Percentiles rank a stretch among this genome's conserved stretches.
These are phyloP conservation scores for Periophthalmodon schlosseri DNA, from an alignment of 2,113 vertebrate species.

Conservation along the genomic window DNA sequence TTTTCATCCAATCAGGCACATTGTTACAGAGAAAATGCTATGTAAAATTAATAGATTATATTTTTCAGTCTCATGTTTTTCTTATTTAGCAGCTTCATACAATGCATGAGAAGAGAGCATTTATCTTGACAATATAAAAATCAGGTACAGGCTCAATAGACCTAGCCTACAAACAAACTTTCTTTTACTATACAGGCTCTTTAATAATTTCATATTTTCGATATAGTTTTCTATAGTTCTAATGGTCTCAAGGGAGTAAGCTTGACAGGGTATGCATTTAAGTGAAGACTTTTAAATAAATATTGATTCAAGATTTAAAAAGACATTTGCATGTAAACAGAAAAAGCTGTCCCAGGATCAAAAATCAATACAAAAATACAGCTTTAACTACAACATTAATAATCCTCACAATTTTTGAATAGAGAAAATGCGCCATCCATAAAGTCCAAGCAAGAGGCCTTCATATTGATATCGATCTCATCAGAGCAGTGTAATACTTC, in stretches of 20 bases:
- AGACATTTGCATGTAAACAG: background rate
- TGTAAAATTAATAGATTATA: too few species aligned
- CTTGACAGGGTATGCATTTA: background rate
- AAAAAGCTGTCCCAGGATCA: background rate
- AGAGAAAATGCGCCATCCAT: conserved; percentile 7
- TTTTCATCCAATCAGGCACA: too few species aligned
- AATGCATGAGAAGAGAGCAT: too few species aligned
- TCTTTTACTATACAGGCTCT: background rate
- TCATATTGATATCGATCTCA: background rate
- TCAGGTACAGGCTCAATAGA: too few species aligned
- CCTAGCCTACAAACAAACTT: too few species aligned
- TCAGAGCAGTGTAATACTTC: background rate
- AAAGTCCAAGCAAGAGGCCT: background rate
- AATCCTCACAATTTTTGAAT: background rate
- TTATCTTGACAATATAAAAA: too few species aligned
- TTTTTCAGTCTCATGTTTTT: too few species aligned
- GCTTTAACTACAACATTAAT: background rate
- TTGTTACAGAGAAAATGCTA: too few species aligned
- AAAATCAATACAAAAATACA: background rate
- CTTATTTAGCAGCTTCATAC: too few species aligned
- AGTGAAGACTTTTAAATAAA: background rate
- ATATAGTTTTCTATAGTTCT: background rate
- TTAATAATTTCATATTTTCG: background rate
- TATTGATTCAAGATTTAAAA: background rate
- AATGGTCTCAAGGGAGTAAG: background rate